Evolutionary conservation across 2,888 invertebrate genomes (phyloP), one percentile per base, ranked within the genome.

Genomic region (Parthenolecanium corni): DNA sequence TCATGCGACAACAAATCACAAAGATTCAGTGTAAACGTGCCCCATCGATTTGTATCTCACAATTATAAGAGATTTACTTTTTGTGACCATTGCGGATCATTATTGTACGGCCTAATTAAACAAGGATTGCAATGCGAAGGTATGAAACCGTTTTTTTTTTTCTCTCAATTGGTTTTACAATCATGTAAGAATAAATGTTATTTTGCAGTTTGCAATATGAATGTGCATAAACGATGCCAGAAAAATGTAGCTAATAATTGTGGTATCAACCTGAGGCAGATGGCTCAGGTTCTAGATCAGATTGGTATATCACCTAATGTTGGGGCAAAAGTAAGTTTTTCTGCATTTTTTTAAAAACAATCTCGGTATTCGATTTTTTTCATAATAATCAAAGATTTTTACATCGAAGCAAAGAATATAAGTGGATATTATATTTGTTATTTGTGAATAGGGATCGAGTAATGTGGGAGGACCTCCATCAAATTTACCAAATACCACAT

Each of bases 241-340:
- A 93, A 93, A 76, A 98, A 98, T 77, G 97, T 98, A 67, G 96
- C 97, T 66, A 97, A 97, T 78, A 97, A 95, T 76, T 98, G 98
- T 77, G 97, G 98, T 71, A 93, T 96, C 75, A 91, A 98, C 78
- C 91, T 93, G 63, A 92, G 94, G 76, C 84, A 86, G 76, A 88
- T 98, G 91, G 96, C 94, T 3, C 88, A 90, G 74, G 87, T 95
- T 70, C 81, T 97, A 69, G 85, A 83, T 72, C 84, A 85, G 72
- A 85, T 97, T 77, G 95, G 95, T 25, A 54, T 63, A 46, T 63
- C 63, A 23, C 63, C 63, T 21, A 63, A 31, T 63, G 24, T 54
- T 14, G 53, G 36, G 21, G 31, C 54, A 6, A 63, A 63, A 47
- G 63, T 63, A 52, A 38, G 25, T 31, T 49, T 18, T 14, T 18